Evolutionary conservation across 2,888 invertebrate genomes (phyloP).

Genomic region (Colletes collaris): DNA sequence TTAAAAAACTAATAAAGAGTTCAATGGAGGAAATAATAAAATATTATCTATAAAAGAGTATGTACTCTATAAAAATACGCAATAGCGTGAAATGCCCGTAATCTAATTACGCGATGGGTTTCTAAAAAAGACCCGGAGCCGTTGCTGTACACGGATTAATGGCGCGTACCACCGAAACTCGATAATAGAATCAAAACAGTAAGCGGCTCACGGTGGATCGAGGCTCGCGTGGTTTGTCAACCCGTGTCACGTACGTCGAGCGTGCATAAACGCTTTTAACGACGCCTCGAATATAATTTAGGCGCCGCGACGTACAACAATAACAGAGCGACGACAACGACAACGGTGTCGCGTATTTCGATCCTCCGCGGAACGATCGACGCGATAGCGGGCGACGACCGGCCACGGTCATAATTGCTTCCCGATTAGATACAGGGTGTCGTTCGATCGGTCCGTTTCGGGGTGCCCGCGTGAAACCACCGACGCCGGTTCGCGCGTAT

Average conservation of each 20-base stretch:
- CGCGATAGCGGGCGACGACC: neutral
- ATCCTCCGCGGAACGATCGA: neutral
- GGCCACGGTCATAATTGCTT: constrained; percentile 60
- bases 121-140: too few species aligned
- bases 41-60: too few species aligned
- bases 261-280: constrained; percentile 35
- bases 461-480: neutral
- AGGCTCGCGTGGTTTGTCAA: constrained; percentile 21
- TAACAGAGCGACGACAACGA: constrained; percentile 12
- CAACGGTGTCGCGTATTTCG: constrained; percentile 7
- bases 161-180: neutral
- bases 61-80: too few species aligned
- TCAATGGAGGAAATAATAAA: too few species aligned
- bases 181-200: constrained; percentile 24
- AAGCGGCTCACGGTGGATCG: neutral
- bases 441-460: constrained; percentile 55
- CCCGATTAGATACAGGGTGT: constrained; percentile 57
- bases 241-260: constrained; percentile 21
- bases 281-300: constrained; percentile 35
- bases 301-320: constrained; percentile 19
- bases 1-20: too few species aligned
- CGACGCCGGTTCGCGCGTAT: constrained; percentile 33
- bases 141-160: too few species aligned
- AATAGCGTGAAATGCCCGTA: too few species aligned
- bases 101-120: too few species aligned